Conservation (phyloP, 1,140 invertebrate species). For the Adelges cooleyi region DNA sequence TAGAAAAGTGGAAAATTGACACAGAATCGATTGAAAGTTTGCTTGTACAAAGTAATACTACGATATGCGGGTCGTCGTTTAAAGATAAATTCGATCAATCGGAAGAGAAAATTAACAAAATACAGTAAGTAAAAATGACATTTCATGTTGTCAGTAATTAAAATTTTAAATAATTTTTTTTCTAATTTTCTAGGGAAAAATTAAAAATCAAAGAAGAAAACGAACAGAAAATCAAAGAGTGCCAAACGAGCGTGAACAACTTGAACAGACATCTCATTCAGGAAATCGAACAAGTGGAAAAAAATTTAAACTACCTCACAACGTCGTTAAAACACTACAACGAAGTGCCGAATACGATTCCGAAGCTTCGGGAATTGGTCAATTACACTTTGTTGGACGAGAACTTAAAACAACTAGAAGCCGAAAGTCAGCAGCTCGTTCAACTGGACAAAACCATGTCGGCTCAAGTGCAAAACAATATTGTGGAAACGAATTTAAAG, state of each 20-base stretch:
- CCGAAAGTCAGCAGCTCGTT: neutral
- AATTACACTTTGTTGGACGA: neutral
- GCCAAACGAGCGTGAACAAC: neutral
- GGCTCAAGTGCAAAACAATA: neutral
- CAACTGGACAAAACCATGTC: neutral
- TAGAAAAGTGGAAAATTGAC: slow-evolving; percentile 57
- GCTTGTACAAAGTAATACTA: slow-evolving; percentile 42
- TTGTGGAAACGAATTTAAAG: neutral
- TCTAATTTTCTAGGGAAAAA: slow-evolving; percentile 42
- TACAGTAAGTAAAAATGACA: slow-evolving; percentile 35
- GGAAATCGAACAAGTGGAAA: neutral
- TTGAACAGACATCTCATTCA: neutral
- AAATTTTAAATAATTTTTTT: no score
- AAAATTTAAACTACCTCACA: neutral
- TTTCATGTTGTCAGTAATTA: no score
- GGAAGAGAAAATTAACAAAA: neutral
- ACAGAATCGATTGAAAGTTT: slow-evolving; percentile 55
- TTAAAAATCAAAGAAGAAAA: slow-evolving; percentile 1
- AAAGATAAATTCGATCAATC: neutral
- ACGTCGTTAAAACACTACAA: neutral
- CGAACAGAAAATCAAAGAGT: slow-evolving; percentile 10
- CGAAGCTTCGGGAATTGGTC: neutral
- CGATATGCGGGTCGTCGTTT: slow-evolving; percentile 47
- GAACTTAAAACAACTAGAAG: neutral
- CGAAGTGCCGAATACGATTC: neutral